These are phyloP conservation scores for Unio delphinus DNA, from an alignment of 2,888 invertebrate species.

Conservation along the genomic window DNA sequence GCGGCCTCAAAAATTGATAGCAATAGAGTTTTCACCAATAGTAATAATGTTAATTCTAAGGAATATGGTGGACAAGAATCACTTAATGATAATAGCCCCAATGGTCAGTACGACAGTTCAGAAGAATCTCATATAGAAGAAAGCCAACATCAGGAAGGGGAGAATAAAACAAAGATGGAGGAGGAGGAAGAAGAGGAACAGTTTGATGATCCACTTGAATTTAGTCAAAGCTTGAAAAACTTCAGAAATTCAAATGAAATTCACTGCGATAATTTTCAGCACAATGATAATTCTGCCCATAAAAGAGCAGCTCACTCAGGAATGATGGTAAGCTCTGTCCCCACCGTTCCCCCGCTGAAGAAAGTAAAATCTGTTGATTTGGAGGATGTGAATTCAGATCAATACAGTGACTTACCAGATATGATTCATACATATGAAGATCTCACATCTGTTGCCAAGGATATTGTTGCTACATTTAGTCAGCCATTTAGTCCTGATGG, in stretches of 20 bases:
- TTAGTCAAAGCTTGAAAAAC: constrained; percentile 26
- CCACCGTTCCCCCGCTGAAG: constrained; percentile 26
- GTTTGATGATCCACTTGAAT: constrained; percentile 29
- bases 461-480: constrained; percentile 25
- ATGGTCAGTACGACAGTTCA: no score
- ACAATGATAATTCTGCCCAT: constrained; percentile 1
- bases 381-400: neutral
- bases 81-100: no score
- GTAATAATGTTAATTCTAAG: no score
- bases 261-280: constrained; percentile 4
- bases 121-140: no score
- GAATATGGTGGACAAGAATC: no score
- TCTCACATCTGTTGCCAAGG: constrained; percentile 29
- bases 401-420: constrained; percentile 14
- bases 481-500: no score
- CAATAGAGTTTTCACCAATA: no score
- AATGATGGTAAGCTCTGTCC: constrained; percentile 12
- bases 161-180: constrained; percentile 3
- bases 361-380: constrained; percentile 11
- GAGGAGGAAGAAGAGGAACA: constrained; percentile 14
- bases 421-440: constrained; percentile 20
- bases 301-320: constrained; percentile 10
- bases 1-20: no score
- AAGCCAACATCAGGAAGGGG: constrained; percentile 2
- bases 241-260: neutral